Conservation (phyloP, 2,113 vertebrate genomes). For the Semnornis frantzii region DNA sequence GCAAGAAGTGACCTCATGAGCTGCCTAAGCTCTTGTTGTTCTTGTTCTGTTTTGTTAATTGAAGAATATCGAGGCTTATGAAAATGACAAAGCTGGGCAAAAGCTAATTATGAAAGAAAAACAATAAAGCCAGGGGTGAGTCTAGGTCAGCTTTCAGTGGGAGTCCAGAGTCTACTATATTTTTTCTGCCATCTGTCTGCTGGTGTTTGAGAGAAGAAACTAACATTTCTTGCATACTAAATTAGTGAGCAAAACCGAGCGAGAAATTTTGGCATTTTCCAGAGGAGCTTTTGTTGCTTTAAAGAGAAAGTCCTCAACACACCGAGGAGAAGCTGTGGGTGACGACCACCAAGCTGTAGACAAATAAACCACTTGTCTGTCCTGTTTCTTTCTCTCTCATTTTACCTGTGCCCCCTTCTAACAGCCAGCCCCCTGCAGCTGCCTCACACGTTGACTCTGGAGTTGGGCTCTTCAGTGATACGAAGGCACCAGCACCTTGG, state of each 20-base stretch:
- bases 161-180: conserved; percentile 9
- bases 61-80: conserved; percentile 79
- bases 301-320: background rate
- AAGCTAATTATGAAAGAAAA: conserved; percentile 83
- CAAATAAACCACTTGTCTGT: background rate
- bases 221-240: conserved; percentile 16
- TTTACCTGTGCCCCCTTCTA: background rate
- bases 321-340: background rate
- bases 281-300: background rate
- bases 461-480: accelerated
- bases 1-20: conserved; percentile 90
- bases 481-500: background rate
- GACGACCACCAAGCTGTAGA: background rate
- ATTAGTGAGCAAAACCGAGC: background rate
- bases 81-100: conserved; percentile 80
- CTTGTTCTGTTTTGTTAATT: conserved; percentile 80
- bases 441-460: background rate
- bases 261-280: background rate
- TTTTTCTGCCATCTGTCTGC: conserved; percentile 46
- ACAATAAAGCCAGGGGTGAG: conserved; percentile 67
- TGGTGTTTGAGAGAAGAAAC: conserved; percentile 34
- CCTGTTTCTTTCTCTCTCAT: background rate
- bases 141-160: conserved; percentile 64
- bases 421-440: background rate
- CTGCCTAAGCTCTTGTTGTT: conserved; percentile 84